Percentiles rank a stretch among this genome's conserved stretches.
Evolutionary conservation across 2,888 invertebrate species (phyloP).

Genomic region (Phyllotreta striolata): DNA sequence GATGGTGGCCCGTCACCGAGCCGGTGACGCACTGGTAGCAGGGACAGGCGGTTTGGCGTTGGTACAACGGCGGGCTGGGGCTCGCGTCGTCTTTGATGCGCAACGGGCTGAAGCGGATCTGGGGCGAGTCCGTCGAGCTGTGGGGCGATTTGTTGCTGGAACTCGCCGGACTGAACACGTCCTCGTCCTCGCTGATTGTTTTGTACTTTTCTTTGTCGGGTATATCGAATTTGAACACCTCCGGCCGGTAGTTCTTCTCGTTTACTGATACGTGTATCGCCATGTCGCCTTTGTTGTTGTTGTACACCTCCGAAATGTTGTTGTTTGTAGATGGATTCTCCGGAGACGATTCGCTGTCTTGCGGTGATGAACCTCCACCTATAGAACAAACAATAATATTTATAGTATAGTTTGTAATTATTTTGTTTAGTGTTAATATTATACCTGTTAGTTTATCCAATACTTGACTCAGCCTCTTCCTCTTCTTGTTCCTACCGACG

Average conservation of each 20-base stretch:
- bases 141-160: constrained; percentile 66
- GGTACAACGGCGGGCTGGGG: constrained; percentile 56
- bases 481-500: constrained; percentile 70
- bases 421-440: not conserved
- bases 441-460: constrained; percentile 74
- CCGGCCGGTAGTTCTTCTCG: constrained; percentile 57
- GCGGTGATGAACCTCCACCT: constrained; percentile 36
- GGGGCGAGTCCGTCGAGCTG: constrained; percentile 65
- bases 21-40: constrained; percentile 60
- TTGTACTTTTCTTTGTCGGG: constrained; percentile 56
- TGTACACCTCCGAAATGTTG: constrained; percentile 53
- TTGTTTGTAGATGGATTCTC: constrained; percentile 59
- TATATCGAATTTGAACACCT: constrained; percentile 66
- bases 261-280: constrained; percentile 42
- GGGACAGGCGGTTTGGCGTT: constrained; percentile 55
- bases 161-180: constrained; percentile 67
- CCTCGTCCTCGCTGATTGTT: constrained; percentile 65
- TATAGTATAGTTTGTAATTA: not conserved
- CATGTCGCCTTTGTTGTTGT: constrained; percentile 52
- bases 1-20: constrained; percentile 55
- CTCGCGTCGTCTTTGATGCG: constrained; percentile 63
- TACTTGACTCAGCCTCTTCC: constrained; percentile 81
- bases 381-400: constrained; percentile 21
- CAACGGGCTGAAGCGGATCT: constrained; percentile 66
- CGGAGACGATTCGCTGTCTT: constrained; percentile 42